Evolutionary conservation across 1,140 invertebrate genomes (phyloP).

Genomic region (Tribolium castaneum): DNA sequence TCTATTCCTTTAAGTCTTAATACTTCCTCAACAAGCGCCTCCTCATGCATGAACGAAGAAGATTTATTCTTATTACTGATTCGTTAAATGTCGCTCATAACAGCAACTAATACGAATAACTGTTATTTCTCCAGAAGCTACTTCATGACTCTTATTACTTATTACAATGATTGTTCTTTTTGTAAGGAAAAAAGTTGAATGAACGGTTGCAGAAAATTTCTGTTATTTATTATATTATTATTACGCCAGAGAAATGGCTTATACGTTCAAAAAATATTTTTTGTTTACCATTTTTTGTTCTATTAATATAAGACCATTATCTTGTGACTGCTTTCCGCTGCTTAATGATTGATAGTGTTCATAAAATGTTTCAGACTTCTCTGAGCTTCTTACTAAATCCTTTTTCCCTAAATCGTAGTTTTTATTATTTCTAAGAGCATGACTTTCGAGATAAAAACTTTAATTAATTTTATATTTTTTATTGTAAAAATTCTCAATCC

Average conservation of each 20-base stretch:
- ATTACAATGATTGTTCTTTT: no score
- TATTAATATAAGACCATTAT: neutral
- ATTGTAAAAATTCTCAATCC: neutral
- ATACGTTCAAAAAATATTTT: neutral
- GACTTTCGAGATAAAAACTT: neutral
- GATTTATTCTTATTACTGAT: neutral
- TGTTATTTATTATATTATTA: neutral
- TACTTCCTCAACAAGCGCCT: neutral
- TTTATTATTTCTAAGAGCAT: neutral
- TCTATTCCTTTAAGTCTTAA: neutral
- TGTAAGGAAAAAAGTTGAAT: no score
- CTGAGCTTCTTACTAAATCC: neutral
- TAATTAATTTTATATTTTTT: neutral
- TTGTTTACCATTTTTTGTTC: slow-evolving; percentile 2
- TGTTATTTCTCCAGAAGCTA: neutral
- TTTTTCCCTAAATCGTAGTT: neutral
- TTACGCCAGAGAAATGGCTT: neutral
- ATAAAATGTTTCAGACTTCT: neutral
- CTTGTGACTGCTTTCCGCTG: neutral
- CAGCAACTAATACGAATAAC: neutral
- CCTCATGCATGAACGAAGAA: neutral
- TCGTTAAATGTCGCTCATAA: neutral
- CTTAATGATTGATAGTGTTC: slow-evolving; percentile 14
- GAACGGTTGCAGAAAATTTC: neutral
- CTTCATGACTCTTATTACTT: no score